Base-by-base conservation (phyloP, 1,140 invertebrate genomes). In the Brachionus paranguensis region DNA sequence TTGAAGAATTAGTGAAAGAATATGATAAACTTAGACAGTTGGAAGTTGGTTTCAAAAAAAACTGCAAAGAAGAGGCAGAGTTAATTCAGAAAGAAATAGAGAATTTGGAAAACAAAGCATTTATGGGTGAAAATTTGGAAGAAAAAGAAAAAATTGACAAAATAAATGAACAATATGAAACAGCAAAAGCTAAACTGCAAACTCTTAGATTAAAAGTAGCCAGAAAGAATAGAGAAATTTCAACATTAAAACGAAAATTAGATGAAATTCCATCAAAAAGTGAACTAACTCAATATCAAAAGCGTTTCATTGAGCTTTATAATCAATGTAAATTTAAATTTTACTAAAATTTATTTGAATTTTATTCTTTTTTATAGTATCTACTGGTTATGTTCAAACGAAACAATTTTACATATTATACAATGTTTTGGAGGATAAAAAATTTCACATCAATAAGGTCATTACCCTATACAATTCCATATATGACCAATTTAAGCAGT, bases 321-420 rank as follows among this genome's bases (percentile, higher is more conserved):
- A 96, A 96, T 91, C 96, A 97, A 93, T 94, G 95, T 95, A 88
- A 70, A 83, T 86, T 65, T 29, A 85, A 5, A 50, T 55, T 85
- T 74, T 20, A 70, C 12, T 1, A 3, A 88, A 86, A 85, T 87
- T 87, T 85, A 55, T 79, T 55, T 50, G 0, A 7, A 68, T 43
- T 78, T 12, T 79, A 20, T 29, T 2, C 84, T 84, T 78, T 85
- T 83, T 92, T 92, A 83, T 88, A 96, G 95, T 98, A 88, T 93
- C 95, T 84, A 93, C 93, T 33, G 97, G 95, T 87, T 95, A 98
- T 87, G 93, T 94, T 88, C 96, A 98, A 91, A 98, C 96, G 0
- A 98, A 98, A 89, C 95, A 98, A 90, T 97, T 96, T 91, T 98
- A 96, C 88, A 96, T 95, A 37, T 91, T 98, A 78, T 96, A 97